These are phyloP conservation scores for Leuciscus idus DNA, from an alignment of 2,113 vertebrate species.

Conservation along the genomic window DNA sequence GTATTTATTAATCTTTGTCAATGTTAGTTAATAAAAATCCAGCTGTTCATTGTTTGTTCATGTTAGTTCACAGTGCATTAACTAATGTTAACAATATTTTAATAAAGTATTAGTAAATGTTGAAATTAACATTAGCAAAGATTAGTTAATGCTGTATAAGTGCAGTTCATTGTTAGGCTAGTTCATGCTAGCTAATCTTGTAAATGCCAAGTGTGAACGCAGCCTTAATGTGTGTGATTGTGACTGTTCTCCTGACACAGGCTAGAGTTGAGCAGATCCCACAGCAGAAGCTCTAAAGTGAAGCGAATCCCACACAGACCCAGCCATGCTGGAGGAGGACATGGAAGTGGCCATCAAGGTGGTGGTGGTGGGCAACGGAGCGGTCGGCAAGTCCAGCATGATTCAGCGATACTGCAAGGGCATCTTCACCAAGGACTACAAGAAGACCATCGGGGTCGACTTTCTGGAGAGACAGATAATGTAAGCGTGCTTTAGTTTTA, in stretches of 20 bases:
- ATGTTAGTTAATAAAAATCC: no score
- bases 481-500: conserved; percentile 75
- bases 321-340: conserved; percentile 95
- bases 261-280: not conserved
- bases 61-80: no score
- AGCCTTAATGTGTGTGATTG: not conserved
- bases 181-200: no score
- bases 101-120: no score
- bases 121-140: no score
- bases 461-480: conserved; percentile 97
- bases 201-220: no score
- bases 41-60: no score
- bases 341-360: conserved; percentile 99
- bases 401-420: conserved; percentile 98
- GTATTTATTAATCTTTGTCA: no score
- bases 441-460: conserved; percentile 99
- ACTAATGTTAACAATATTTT: no score
- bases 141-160: no score
- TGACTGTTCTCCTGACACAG: not conserved
- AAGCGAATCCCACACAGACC: not conserved
- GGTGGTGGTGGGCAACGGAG: conserved; percentile 96
- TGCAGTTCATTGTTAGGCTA: no score
- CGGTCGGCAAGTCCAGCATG: conserved; percentile 98
- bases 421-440: conserved; percentile 98
- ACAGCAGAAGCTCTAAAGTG: conserved; percentile 2